A percentile compares a stretch with the other conserved stretches of the same genome.
Evolutionary conservation across 2,113 vertebrate species (phyloP).

Genomic region (Entelurus aequoreus): DNA sequence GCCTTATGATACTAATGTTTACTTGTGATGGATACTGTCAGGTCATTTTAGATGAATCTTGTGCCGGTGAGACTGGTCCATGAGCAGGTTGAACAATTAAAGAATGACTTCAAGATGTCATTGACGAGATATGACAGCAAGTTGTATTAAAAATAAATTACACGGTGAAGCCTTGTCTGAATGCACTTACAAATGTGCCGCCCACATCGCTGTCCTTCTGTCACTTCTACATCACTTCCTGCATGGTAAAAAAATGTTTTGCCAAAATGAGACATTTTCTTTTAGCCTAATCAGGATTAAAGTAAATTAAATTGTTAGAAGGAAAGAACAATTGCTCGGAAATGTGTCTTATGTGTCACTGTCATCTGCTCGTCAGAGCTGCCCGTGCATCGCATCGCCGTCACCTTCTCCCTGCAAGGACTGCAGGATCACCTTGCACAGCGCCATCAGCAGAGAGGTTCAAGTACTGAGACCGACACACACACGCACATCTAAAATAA

Average conservation of each 20-base stretch:
- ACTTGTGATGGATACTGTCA: no score
- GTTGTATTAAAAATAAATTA: constrained; percentile 3
- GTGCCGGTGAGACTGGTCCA: no score
- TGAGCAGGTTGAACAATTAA: background rate
- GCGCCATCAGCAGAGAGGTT: constrained; percentile 87
- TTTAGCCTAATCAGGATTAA: background rate
- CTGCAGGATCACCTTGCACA: constrained; percentile 86
- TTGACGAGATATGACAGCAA: background rate
- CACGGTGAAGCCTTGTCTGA: background rate
- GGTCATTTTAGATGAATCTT: no score
- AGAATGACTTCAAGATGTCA: no score
- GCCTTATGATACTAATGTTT: no score
- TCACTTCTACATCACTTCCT: no score
- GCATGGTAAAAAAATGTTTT: no score
- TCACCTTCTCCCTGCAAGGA: constrained; percentile 89
- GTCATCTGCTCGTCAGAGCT: constrained; percentile 91
- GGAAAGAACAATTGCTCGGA: background rate
- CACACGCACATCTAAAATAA: background rate
- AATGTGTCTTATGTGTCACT: constrained; percentile 6
- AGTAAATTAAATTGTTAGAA: background rate
- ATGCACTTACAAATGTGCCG: no score
- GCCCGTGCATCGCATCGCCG: constrained; percentile 87
- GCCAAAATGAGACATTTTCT: no score
- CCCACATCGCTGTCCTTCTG: no score
- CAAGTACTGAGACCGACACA: constrained; percentile 70